Conservation (phyloP, 2,113 vertebrate genomes). For the Phyllostomus discolor region DNA sequence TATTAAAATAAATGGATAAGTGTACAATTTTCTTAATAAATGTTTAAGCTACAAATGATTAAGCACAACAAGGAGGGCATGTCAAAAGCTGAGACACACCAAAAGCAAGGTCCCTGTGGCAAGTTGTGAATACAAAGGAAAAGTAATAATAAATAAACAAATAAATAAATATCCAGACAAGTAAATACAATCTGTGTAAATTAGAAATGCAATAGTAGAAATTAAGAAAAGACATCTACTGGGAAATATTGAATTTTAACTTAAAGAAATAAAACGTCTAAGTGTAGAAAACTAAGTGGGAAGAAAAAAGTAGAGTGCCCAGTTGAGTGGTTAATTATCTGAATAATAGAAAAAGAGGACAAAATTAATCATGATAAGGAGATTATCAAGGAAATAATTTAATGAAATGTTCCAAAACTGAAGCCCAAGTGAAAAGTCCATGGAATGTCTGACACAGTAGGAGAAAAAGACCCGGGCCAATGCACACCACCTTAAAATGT, state of each 20-base stretch:
- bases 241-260: neutral
- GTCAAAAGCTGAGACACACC: neutral
- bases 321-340: neutral
- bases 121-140: neutral
- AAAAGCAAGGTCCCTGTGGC: neutral
- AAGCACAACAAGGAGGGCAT: neutral
- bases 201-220: neutral
- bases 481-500: neutral
- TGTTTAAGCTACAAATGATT: neutral
- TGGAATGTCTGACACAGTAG: neutral
- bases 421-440: neutral
- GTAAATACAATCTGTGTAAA: neutral
- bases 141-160: neutral
- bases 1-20: neutral
- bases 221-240: neutral
- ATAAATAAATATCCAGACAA: neutral
- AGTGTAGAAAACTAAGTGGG: neutral
- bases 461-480: neutral
- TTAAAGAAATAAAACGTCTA: neutral
- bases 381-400: neutral
- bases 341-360: neutral
- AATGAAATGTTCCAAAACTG: neutral
- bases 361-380: neutral
- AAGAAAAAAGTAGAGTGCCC: neutral
- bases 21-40: neutral